A percentile compares a stretch with the other conserved stretches of the same genome.
Conservation (phyloP, 2,797 vertebrate genomes). For the Pseudomugil tenellus region DNA sequence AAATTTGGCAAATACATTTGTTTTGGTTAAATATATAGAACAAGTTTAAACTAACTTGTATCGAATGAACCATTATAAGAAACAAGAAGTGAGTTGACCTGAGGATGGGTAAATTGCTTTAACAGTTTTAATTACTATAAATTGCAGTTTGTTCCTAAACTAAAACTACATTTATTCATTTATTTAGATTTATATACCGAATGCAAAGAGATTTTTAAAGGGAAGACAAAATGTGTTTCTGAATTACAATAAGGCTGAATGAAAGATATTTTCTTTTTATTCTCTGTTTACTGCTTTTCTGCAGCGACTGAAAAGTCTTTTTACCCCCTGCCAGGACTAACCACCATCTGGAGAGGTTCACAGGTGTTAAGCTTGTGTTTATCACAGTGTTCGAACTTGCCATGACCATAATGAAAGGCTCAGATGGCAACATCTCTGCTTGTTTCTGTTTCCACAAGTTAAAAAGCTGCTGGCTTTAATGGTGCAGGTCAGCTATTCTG, state of each 20-base stretch:
- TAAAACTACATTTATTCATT: neutral
- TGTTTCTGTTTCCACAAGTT: constrained; percentile 17
- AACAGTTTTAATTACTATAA: neutral
- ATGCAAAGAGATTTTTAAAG: neutral
- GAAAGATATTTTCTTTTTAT: neutral
- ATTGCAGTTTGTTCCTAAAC: neutral
- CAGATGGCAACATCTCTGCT: constrained; percentile 6
- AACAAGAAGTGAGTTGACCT: neutral
- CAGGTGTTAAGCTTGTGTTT: constrained; percentile 28
- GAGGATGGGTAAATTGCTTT: neutral
- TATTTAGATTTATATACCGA: neutral
- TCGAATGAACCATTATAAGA: neutral
- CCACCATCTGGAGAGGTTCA: constrained; percentile 12
- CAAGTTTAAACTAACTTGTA: neutral
- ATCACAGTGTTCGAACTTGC: constrained; percentile 20
- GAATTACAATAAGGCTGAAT: neutral
- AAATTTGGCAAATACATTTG: too few species aligned
- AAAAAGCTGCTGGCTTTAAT: constrained; percentile 10
- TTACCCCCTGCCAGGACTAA: neutral
- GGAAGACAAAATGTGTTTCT: neutral
- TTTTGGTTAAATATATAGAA: too few species aligned
- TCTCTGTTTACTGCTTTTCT: neutral
- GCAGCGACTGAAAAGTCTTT: neutral
- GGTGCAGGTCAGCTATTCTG: constrained; percentile 32
- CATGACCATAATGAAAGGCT: constrained; percentile 14